Percentiles rank a stretch among this genome's conserved stretches.
Conservation (phyloP, 2,888 invertebrate genomes). For the Patella caerulea region DNA sequence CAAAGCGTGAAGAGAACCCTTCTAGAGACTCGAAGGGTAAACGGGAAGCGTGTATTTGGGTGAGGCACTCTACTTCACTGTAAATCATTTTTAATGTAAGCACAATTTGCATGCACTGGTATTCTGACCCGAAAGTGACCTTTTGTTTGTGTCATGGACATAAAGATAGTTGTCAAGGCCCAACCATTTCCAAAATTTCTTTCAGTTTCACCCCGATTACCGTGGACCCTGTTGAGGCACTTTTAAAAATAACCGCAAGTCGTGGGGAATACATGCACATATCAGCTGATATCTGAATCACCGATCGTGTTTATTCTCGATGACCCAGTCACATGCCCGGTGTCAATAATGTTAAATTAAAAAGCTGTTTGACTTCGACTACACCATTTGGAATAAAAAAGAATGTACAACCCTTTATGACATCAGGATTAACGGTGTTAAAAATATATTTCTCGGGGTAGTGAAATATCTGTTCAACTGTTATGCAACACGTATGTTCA, state of each 20-base stretch:
- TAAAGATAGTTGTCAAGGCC: background rate
- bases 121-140: background rate
- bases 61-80: too few relatives aligned
- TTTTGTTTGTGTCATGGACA: background rate
- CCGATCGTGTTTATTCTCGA: background rate
- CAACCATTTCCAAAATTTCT: background rate
- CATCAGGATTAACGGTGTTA: too few relatives aligned
- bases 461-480: too few relatives aligned
- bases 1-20: background rate
- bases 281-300: constrained; percentile 19
- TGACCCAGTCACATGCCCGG: constrained; percentile 28
- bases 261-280: constrained; percentile 19
- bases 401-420: too few relatives aligned
- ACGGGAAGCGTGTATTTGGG: background rate
- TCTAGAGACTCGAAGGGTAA: background rate
- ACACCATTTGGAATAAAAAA: too few relatives aligned
- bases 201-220: too few relatives aligned
- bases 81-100: too few relatives aligned
- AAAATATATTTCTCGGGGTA: too few relatives aligned
- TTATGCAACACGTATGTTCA: too few relatives aligned
- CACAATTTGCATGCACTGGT: background rate
- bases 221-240: background rate
- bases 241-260: background rate
- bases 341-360: background rate
- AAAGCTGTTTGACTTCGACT: too few relatives aligned